phyloP scores from a whole-genome alignment of 2,888 invertebrate species.

The Sphecodes monilicornis region DNA sequence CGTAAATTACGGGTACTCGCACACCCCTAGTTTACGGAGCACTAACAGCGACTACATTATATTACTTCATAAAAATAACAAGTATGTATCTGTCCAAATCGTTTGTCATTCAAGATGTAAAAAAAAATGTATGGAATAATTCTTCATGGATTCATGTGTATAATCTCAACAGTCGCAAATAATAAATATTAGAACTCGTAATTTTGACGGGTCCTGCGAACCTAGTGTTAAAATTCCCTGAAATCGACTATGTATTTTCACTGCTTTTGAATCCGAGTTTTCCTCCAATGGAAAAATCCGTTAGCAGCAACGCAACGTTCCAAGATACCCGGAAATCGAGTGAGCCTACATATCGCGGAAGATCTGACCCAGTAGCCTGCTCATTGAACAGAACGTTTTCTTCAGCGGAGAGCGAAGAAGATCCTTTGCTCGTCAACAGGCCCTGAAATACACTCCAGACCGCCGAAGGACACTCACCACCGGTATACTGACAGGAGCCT shows the following conservation, averaged over 20 bases:
- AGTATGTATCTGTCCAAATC: no score
- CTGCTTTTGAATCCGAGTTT: not conserved
- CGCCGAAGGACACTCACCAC: conserved; percentile 61
- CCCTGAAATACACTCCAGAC: conserved; percentile 60
- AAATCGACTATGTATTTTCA: not conserved
- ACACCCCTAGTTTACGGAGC: no score
- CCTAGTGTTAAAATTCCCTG: not conserved
- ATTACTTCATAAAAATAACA: no score
- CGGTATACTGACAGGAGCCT: conserved; percentile 64
- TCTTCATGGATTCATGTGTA: no score
- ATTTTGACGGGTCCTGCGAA: no score
- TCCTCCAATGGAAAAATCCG: not conserved
- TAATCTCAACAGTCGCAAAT: no score
- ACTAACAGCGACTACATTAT: no score
- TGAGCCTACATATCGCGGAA: not conserved
- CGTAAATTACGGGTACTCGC: no score
- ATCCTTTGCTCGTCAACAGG: conserved; percentile 26
- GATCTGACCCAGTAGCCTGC: not conserved
- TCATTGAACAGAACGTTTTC: conserved; percentile 1
- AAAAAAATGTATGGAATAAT: no score
- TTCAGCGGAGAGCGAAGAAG: conserved; percentile 4
- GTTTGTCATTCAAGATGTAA: no score
- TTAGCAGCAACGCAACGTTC: not conserved
- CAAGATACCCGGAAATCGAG: not conserved
- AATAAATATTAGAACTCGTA: no score